phyloP scores from a whole-genome alignment of 2,888 invertebrate genomes.

The Athalia circularis region DNA sequence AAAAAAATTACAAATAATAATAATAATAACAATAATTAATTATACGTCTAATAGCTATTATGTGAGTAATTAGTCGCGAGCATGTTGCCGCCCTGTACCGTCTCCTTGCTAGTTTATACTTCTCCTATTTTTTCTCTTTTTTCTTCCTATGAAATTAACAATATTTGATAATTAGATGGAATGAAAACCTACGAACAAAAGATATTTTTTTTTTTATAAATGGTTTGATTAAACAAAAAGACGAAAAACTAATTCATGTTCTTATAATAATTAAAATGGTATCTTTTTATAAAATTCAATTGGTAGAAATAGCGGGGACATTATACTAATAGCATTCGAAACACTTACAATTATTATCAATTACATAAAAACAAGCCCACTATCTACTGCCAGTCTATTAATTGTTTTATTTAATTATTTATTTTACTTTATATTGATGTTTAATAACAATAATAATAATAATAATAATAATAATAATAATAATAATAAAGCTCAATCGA shows the following conservation, averaged over 20 bases:
- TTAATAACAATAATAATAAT: background rate
- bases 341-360: slow-evolving; percentile 33
- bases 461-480: slow-evolving; percentile 26
- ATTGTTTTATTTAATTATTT: slow-evolving; percentile 10
- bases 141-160: too few species aligned
- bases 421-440: background rate
- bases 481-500: background rate
- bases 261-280: slow-evolving; percentile 26
- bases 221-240: too few species aligned
- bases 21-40: slow-evolving; percentile 23
- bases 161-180: too few species aligned
- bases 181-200: too few species aligned
- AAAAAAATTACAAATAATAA: slow-evolving; percentile 5
- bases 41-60: background rate
- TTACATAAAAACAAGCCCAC: slow-evolving; percentile 34
- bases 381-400: slow-evolving; percentile 32
- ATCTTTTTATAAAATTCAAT: slow-evolving; percentile 24
- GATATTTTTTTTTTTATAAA: too few species aligned
- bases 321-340: slow-evolving; percentile 34
- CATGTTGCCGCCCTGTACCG: too few species aligned
- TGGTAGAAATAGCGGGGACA: slow-evolving; percentile 40
- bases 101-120: too few species aligned
- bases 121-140: too few species aligned
- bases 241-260: too few species aligned
- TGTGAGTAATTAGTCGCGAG: too few species aligned